Conservation (phyloP, 2,797 vertebrate genomes). For the Macropodus opercularis region DNA sequence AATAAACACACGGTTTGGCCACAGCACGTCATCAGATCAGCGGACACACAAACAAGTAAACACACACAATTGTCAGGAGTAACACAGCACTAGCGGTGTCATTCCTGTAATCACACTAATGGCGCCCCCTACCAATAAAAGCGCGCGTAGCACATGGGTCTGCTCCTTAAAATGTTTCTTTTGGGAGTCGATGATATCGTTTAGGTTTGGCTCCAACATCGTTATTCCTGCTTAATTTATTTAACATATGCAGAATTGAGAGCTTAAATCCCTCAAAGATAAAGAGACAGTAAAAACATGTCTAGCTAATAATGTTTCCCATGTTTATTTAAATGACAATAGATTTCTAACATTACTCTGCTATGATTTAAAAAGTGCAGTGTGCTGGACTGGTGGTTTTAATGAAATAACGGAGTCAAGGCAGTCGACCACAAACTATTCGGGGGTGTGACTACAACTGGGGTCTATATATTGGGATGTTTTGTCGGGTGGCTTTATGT, state of each 20-base stretch:
- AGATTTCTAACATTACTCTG: not conserved
- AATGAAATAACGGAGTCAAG: conserved; percentile 47
- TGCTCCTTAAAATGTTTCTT: not conserved
- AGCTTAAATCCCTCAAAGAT: not conserved
- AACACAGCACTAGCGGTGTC: conserved; percentile 11
- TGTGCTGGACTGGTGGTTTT: conserved; percentile 11
- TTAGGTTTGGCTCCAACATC: not conserved
- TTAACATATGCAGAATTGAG: not conserved
- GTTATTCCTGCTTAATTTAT: not conserved
- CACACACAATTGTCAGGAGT: too few relatives aligned
- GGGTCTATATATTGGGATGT: conserved; percentile 86
- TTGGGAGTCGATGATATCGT: not conserved
- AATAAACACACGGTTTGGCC: too few relatives aligned
- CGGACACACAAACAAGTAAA: too few relatives aligned
- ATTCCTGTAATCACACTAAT: not conserved
- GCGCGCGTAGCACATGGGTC: conserved; percentile 2
- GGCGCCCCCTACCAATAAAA: conserved; percentile 51
- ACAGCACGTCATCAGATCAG: too few relatives aligned
- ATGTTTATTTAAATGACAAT: not conserved
- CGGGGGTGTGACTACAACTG: conserved; percentile 81
- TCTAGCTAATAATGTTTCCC: not conserved
- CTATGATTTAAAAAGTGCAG: not conserved
- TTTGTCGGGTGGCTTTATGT: conserved; percentile 65
- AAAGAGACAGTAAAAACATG: not conserved
- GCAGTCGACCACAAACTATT: conserved; percentile 57